These are phyloP conservation scores for Procambarus clarkii DNA, from an alignment of 1,140 invertebrate genomes.

Conservation along the genomic window DNA sequence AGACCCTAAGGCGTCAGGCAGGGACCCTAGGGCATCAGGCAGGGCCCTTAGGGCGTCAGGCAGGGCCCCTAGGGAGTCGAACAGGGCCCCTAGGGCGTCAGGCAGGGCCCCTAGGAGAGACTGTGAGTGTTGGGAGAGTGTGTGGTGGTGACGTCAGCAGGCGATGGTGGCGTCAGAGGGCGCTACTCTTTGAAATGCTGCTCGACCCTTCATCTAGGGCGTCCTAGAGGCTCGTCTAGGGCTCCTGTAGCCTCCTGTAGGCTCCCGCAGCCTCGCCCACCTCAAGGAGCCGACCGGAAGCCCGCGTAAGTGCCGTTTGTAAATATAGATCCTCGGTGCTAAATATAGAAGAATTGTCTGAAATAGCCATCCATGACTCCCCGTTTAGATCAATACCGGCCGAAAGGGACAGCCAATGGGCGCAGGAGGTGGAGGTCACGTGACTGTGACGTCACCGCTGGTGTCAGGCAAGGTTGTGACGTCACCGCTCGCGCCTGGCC, in stretches of 20 bases:
- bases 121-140: too few species aligned
- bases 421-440: conserved; percentile 1
- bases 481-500: conserved; percentile 6
- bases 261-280: neutral
- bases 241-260: neutral
- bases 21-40: too few species aligned
- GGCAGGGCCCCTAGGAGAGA: too few species aligned
- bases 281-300: neutral
- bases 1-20: too few species aligned
- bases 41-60: too few species aligned
- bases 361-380: conserved; percentile 37
- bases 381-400: conserved; percentile 35
- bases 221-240: too few species aligned
- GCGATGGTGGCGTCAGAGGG: too few species aligned
- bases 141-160: too few species aligned
- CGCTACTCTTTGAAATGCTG: too few species aligned
- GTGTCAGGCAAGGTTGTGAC: conserved; percentile 50
- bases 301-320: neutral
- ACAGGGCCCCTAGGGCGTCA: too few species aligned
- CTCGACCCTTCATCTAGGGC: too few species aligned
- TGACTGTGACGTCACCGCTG: conserved; percentile 24
- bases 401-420: conserved; percentile 4
- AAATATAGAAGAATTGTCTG: conserved; percentile 59
- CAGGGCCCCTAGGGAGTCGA: too few species aligned
- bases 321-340: conserved; percentile 45